These are phyloP conservation scores for Drepanosiphum platanoidis DNA, from an alignment of 2,888 invertebrate species.

Conservation along the genomic window DNA sequence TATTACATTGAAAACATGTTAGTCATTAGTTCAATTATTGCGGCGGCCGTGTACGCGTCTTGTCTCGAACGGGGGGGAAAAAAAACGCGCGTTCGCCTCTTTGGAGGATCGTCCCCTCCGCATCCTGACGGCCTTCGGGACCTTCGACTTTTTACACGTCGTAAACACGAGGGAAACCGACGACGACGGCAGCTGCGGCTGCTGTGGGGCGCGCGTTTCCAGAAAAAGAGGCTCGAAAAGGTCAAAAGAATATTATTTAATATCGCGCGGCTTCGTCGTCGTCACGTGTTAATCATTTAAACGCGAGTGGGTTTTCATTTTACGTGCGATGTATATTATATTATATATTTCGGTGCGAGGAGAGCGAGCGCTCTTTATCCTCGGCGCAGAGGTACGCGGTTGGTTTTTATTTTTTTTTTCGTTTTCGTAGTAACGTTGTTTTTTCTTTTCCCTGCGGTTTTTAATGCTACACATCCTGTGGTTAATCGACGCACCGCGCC, in stretches of 20 bases:
- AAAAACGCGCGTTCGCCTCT: neutral
- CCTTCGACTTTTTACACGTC: conserved; percentile 56
- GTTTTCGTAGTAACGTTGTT: conserved; percentile 12
- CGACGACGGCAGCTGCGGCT: conserved; percentile 36
- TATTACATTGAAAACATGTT: conserved; percentile 27
- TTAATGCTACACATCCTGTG: conserved; percentile 54
- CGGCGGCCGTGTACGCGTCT: neutral
- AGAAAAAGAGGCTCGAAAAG: neutral
- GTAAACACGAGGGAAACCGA: conserved; percentile 34
- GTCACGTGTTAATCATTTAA: conserved; percentile 61
- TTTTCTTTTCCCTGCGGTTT: conserved; percentile 54
- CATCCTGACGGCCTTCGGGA: neutral
- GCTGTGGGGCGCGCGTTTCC: neutral
- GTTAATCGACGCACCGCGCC: conserved; percentile 46
- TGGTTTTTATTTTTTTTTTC: neutral
- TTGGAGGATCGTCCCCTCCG: neutral
- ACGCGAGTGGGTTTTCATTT: conserved; percentile 35
- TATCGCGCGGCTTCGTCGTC: neutral
- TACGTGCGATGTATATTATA: neutral
- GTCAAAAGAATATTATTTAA: conserved; percentile 19
- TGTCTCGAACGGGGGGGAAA: too few species aligned
- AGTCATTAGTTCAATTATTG: conserved; percentile 36
- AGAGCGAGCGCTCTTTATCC: neutral
- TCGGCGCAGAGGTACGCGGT: neutral
- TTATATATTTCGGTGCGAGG: neutral